Conservation (phyloP, 2,888 invertebrate genomes). For the Meteorus cinctellus region DNA sequence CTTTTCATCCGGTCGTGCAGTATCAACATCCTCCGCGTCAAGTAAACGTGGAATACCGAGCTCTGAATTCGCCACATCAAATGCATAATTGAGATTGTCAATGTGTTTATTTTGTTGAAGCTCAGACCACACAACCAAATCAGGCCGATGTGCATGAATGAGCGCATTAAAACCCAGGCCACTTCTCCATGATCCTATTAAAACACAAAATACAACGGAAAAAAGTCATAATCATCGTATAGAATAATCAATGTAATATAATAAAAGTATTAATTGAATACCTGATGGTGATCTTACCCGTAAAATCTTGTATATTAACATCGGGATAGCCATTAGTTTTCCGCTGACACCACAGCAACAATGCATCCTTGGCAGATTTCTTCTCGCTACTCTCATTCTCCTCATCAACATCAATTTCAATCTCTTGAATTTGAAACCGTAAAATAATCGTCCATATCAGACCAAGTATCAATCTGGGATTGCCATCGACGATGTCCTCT, state of each 20-base stretch:
- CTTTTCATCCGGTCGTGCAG: slow-evolving; percentile 95
- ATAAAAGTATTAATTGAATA: not conserved
- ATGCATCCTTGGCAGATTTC: slow-evolving; percentile 98
- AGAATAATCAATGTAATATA: not conserved
- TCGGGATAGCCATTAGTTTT: slow-evolving; percentile 96
- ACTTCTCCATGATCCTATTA: slow-evolving; percentile 90
- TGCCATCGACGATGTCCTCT: slow-evolving; percentile 99
- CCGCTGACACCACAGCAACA: slow-evolving; percentile 98
- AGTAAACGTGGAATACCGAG: slow-evolving; percentile 94
- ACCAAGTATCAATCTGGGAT: slow-evolving; percentile 96
- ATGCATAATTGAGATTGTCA: slow-evolving; percentile 97
- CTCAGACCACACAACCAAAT: slow-evolving; percentile 91
- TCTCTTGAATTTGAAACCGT: slow-evolving; percentile 98
- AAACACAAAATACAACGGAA: slow-evolving; percentile 25
- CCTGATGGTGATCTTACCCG: slow-evolving; percentile 71
- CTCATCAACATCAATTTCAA: slow-evolving; percentile 97
- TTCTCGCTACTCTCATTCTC: slow-evolving; percentile 97
- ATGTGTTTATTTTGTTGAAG: slow-evolving; percentile 89
- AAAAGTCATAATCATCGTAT: not conserved
- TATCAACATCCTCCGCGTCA: slow-evolving; percentile 98
- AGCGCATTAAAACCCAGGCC: slow-evolving; percentile 99
- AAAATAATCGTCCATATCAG: slow-evolving; percentile 99
- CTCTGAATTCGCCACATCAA: slow-evolving; percentile 93
- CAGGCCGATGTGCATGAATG: slow-evolving; percentile 97
- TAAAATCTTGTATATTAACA: slow-evolving; percentile 92